phyloP scores from a whole-genome alignment of 2,797 vertebrate species.

The Molothrus ater region DNA sequence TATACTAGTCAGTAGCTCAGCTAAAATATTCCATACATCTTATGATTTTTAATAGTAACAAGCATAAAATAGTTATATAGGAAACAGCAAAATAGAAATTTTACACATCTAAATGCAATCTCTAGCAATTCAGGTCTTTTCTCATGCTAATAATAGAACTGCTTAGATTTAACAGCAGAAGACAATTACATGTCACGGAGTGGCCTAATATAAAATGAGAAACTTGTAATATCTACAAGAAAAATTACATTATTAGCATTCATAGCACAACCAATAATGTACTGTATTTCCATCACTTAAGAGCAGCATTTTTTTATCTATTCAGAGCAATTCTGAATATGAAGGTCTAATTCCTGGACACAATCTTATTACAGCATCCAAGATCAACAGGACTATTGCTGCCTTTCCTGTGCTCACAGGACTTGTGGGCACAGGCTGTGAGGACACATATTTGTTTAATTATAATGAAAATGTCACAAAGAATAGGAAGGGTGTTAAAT shows the following conservation, averaged over 20 bases:
- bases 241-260: conserved; percentile 28
- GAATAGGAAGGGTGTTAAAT: conserved; percentile 19
- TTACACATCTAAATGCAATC: conserved; percentile 1
- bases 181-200: background rate
- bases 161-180: conserved; percentile 32
- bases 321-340: background rate
- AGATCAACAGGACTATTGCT: background rate
- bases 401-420: background rate
- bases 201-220: conserved; percentile 24
- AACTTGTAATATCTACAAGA: background rate
- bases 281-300: background rate
- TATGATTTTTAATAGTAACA: background rate
- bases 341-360: background rate
- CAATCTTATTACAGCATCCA: background rate
- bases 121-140: conserved; percentile 3
- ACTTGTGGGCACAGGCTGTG: background rate
- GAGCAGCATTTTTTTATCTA: conserved; percentile 16
- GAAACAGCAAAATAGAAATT: background rate
- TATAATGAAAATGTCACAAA: conserved; percentile 20
- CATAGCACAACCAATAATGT: background rate
- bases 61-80: background rate
- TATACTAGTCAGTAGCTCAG: background rate
- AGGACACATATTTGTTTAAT: background rate
- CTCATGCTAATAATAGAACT: conserved; percentile 4
- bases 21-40: background rate